Conservation (phyloP, 1,140 invertebrate species). For the Leptonema lineaticorne region DNA sequence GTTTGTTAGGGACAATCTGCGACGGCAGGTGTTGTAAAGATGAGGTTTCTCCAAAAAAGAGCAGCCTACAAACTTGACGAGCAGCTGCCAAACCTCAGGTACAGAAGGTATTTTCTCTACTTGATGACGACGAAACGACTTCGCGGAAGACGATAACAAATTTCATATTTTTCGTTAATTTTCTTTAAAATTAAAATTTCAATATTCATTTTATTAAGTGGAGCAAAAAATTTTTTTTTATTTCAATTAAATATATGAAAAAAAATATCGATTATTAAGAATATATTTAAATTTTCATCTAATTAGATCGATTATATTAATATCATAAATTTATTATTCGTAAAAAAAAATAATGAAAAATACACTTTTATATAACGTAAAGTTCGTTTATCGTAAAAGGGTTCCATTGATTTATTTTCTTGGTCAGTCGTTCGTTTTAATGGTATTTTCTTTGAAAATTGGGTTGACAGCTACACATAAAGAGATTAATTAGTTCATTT, state of each 20-base stretch:
- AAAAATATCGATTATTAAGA: too few relatives aligned
- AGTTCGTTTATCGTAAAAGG: neutral
- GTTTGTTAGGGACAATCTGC: conserved; percentile 19
- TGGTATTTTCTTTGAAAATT: conserved; percentile 16
- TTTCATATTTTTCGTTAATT: neutral
- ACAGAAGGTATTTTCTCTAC: too few relatives aligned
- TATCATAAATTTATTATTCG: too few relatives aligned
- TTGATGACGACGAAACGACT: neutral
- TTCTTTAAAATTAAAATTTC: neutral
- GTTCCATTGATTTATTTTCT: conserved; percentile 10
- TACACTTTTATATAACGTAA: too few relatives aligned
- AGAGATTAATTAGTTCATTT: conserved; percentile 18
- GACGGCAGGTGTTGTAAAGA: conserved; percentile 25
- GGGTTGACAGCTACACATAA: conserved; percentile 8
- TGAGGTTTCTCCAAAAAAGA: conserved; percentile 31
- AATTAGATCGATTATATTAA: too few relatives aligned
- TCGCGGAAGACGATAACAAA: conserved; percentile 6
- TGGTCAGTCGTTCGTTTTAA: neutral
- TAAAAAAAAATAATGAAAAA: too few relatives aligned
- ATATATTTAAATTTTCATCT: too few relatives aligned
- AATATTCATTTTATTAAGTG: too few relatives aligned
- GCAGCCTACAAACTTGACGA: conserved; percentile 13
- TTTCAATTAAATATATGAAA: too few relatives aligned
- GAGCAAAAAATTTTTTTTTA: too few relatives aligned
- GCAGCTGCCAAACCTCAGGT: conserved; percentile 32